Evolutionary conservation across 2,113 vertebrate species (phyloP).

Genomic region (Thunnus maccoyii): DNA sequence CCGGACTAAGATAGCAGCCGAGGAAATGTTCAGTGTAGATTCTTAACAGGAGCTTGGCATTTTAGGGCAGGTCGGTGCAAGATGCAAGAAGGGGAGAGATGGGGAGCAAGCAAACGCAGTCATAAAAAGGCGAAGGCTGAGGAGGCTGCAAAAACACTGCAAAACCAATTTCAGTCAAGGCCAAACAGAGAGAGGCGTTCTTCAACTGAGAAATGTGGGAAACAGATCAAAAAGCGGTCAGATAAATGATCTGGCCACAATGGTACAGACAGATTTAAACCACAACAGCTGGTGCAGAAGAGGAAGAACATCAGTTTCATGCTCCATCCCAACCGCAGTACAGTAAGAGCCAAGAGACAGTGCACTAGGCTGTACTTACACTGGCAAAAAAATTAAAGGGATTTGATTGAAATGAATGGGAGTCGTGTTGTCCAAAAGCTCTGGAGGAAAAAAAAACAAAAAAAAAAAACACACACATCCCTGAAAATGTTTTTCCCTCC

Average conservation of each 20-base stretch:
- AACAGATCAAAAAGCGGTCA: slow-evolving; percentile 69
- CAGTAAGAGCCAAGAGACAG: slow-evolving; percentile 57
- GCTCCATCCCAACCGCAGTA: slow-evolving; percentile 53
- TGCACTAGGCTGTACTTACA: slow-evolving; percentile 51
- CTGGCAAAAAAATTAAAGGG: slow-evolving; percentile 51
- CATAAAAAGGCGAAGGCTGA: slow-evolving; percentile 31
- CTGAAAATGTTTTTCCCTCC: slow-evolving; percentile 13
- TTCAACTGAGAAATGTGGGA: slow-evolving; percentile 68
- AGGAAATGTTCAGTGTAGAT: slow-evolving; percentile 48
- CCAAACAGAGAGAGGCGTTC: slow-evolving; percentile 52
- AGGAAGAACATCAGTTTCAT: slow-evolving; percentile 66
- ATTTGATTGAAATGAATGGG: slow-evolving; percentile 48
- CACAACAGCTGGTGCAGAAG: slow-evolving; percentile 79
- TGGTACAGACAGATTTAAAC: slow-evolving; percentile 73
- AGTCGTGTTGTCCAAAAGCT: slow-evolving; percentile 39
- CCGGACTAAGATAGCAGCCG: slow-evolving; percentile 34
- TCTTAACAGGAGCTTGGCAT: slow-evolving; percentile 52
- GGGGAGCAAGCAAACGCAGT: slow-evolving; percentile 10
- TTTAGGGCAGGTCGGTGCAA: slow-evolving; percentile 34
- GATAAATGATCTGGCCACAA: slow-evolving; percentile 72
- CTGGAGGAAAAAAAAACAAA: not conserved
- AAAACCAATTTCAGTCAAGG: slow-evolving; percentile 62
- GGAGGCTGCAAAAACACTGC: slow-evolving; percentile 51
- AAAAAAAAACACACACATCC: not conserved
- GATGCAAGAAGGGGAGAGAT: slow-evolving; percentile 6